These are phyloP conservation scores for Caligus rogercresseyi DNA, from an alignment of 1,140 invertebrate species.

Conservation along the genomic window DNA sequence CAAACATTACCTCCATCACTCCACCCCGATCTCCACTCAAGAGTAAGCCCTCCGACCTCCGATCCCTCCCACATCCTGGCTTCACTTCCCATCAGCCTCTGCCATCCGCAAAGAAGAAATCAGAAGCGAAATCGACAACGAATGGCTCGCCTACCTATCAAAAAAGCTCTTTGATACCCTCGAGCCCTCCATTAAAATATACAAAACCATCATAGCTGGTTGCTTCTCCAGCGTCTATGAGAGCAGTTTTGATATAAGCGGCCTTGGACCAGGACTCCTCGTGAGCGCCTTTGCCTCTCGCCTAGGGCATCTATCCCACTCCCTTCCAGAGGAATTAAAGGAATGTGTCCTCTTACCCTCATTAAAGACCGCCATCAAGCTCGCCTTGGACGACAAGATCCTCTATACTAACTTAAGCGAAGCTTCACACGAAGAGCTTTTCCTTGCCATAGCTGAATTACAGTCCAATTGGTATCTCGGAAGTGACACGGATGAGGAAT, in stretches of 20 bases:
- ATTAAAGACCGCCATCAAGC: conserved; percentile 32
- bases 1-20: background rate
- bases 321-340: background rate
- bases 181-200: no score
- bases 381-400: conserved; percentile 33
- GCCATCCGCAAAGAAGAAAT: background rate
- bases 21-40: background rate
- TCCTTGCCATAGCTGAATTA: conserved; percentile 30
- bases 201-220: background rate
- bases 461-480: conserved; percentile 34
- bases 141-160: background rate
- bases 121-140: background rate
- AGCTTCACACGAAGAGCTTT: conserved; percentile 28
- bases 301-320: background rate
- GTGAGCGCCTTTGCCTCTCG: conserved; percentile 8
- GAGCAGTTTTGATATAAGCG: background rate
- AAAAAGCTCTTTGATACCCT: background rate
- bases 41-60: background rate
- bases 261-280: background rate
- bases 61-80: background rate
- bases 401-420: conserved; percentile 26
- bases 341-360: background rate
- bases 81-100: background rate
- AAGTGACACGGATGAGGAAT: conserved; percentile 28
- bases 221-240: background rate